phyloP scores from a whole-genome alignment of 2,113 vertebrate species.

The Esox niger region DNA sequence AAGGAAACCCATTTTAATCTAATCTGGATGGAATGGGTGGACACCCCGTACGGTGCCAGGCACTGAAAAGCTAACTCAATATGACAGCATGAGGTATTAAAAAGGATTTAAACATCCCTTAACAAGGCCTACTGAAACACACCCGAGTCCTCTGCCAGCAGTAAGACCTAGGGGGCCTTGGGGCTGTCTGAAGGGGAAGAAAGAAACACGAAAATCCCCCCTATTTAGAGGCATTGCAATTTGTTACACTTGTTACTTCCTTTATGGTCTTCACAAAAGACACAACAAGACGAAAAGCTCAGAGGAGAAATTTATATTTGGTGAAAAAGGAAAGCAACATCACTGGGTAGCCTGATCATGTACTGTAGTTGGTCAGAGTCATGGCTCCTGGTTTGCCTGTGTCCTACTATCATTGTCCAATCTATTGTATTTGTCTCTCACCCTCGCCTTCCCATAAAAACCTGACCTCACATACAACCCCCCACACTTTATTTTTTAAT shows the following conservation, averaged over 20 bases:
- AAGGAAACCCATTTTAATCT: too few species aligned
- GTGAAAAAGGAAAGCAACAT: background rate
- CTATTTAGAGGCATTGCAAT: background rate
- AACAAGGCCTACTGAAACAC: background rate
- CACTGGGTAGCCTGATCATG: background rate
- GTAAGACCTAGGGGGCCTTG: background rate
- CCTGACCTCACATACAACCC: too few species aligned
- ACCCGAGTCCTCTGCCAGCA: background rate
- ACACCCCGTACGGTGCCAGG: too few species aligned
- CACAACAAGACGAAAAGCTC: background rate
- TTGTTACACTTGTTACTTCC: background rate
- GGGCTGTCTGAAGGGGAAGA: background rate
- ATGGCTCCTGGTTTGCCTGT: background rate
- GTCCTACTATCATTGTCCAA: too few species aligned
- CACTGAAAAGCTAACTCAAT: too few species aligned
- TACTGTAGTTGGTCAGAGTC: background rate
- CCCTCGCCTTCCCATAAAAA: too few species aligned
- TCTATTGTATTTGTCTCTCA: too few species aligned
- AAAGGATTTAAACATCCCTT: background rate
- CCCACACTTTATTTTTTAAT: too few species aligned
- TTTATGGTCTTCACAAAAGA: conserved; percentile 1
- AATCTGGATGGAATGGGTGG: too few species aligned
- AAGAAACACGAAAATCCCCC: background rate
- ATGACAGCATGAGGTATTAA: too few species aligned
- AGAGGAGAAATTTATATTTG: background rate